A percentile compares a stretch with the other conserved stretches of the same genome.
Evolutionary conservation across 1,140 invertebrate genomes (phyloP).

Genomic region (Cherax destructor): DNA sequence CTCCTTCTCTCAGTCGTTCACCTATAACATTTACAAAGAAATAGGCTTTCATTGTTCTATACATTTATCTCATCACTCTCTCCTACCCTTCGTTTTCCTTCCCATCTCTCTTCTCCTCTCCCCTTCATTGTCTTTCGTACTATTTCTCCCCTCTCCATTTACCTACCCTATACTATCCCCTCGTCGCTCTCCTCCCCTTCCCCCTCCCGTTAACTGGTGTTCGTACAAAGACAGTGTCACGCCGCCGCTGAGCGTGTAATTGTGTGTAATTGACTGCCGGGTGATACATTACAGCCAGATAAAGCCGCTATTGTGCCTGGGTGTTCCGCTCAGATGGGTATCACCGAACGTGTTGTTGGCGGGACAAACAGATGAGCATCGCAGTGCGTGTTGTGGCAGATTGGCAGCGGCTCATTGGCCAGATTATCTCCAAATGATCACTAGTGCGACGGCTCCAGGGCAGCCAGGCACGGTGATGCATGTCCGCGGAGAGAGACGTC

Average conservation of each 20-base stretch:
- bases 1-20: too few relatives aligned
- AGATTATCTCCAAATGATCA: slow-evolving; percentile 46
- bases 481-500: neutral
- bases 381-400: slow-evolving; percentile 45
- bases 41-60: too few relatives aligned
- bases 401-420: slow-evolving; percentile 34
- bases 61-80: too few relatives aligned
- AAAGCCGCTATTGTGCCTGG: slow-evolving; percentile 46
- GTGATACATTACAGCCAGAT: slow-evolving; percentile 54
- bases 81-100: too few relatives aligned
- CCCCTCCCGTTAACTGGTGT: slow-evolving; percentile 33
- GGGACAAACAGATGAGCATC: slow-evolving; percentile 43
- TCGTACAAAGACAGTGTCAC: slow-evolving; percentile 45
- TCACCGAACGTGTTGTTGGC: neutral
- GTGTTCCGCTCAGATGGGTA: neutral
- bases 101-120: neutral
- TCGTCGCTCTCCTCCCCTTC: neutral
- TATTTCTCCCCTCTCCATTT: neutral
- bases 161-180: neutral
- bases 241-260: slow-evolving; percentile 50
- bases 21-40: too few relatives aligned
- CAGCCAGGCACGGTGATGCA: neutral
- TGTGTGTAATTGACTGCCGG: slow-evolving; percentile 53
- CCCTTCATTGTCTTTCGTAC: neutral
- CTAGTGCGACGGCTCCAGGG: neutral